Conservation (phyloP, 2,888 invertebrate genomes). For the Drepana falcataria region DNA sequence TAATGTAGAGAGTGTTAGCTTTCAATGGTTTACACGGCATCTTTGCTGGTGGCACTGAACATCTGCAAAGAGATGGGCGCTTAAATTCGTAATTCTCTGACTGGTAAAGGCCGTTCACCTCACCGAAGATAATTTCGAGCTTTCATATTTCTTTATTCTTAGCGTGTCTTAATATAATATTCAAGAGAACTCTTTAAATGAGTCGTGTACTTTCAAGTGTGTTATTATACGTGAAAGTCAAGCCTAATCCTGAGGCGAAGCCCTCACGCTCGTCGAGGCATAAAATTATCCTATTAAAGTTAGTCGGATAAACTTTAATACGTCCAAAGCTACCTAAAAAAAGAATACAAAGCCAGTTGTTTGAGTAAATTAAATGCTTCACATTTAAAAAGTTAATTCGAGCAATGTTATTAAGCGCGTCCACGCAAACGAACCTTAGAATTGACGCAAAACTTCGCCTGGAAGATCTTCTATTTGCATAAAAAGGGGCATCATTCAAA, state of each 20-base stretch:
- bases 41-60: too few species aligned
- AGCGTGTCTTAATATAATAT: too few species aligned
- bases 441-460: conserved; percentile 47
- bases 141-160: too few species aligned
- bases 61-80: too few species aligned
- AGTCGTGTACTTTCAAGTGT: too few species aligned
- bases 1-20: too few species aligned
- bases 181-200: too few species aligned
- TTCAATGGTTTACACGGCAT: too few species aligned
- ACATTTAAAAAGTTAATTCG: conserved; percentile 62
- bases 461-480: conserved; percentile 64
- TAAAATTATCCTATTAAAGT: neutral
- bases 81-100: too few species aligned
- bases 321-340: neutral
- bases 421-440: conserved; percentile 42
- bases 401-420: conserved; percentile 59
- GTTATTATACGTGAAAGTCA: neutral
- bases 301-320: neutral
- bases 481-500: conserved; percentile 67
- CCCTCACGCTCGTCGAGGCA: neutral
- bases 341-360: conserved; percentile 7
- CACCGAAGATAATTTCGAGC: too few species aligned
- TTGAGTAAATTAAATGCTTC: conserved; percentile 18
- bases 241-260: neutral
- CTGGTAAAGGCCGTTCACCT: too few species aligned